Base-by-base conservation (phyloP, 2,888 invertebrate species). In the Opisthograptis luteolata region DNA sequence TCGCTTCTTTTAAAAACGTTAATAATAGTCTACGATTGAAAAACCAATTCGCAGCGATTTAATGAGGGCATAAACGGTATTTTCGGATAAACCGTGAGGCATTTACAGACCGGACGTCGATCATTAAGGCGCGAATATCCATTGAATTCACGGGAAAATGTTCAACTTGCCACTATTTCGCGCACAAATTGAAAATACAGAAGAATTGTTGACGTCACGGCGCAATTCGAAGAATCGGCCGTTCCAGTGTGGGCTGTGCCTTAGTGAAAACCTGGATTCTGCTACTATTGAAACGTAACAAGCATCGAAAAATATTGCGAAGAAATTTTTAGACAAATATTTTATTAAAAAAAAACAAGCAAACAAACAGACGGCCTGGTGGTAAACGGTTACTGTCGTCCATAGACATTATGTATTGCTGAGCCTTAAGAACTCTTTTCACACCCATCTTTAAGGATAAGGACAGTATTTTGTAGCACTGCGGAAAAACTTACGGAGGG, bases 181-280 rank as follows among this genome's bases (percentile, higher is more conserved):
- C 37, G 44, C 49, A 65, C 62, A 64, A 70, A 75, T 75, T 73
- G 75, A 63, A 71, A 73, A 68, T 66, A 60, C 62, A 56, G 46
- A 48, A 25, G 46, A 66, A 69, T 70, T 73, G 68, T 70, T 58
- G 57, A 45, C 50, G 60, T 66, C 62, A 62, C 51, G 67, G 56
- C 65, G 69, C 63, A 70, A 70, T 73, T 73, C 64, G 42, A 58
- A 64, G 68, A 71, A 67, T 72, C 65, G 66, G 66, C 3, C 30
- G 2, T 27, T 25, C 9, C 25, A 25, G 25, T 9, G 25, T 25
- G 3, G 3, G 2, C 2, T 17, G 17, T 17, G 17, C 3, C 5
- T 17, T n/a, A n/a, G n/a, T n/a, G n/a, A n/a, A n/a, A n/a, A n/a
- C n/a, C n/a, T n/a, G n/a, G n/a, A n/a, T n/a, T n/a, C n/a, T n/a